A percentile compares a stretch with the other conserved stretches of the same genome.
These are phyloP conservation scores for Apomyelois bistriatella DNA, from an alignment of 2,888 invertebrate species.

Conservation along the genomic window DNA sequence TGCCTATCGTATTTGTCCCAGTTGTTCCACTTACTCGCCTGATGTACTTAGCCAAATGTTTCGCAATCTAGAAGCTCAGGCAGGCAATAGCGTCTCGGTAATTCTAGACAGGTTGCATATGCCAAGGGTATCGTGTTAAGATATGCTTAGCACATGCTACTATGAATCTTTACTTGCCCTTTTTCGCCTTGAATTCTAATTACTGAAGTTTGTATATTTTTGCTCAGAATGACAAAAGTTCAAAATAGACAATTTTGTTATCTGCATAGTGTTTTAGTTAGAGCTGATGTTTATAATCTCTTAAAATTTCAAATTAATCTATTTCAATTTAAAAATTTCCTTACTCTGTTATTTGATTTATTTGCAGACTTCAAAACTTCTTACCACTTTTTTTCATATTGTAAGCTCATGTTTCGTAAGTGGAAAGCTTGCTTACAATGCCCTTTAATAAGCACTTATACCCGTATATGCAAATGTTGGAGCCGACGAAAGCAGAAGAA, in stretches of 20 bases:
- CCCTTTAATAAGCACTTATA: constrained; percentile 16
- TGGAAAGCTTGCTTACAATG: constrained; percentile 15
- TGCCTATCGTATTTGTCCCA: background rate
- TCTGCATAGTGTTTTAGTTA: background rate
- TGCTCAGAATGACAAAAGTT: no score
- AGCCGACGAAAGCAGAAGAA: constrained; percentile 55
- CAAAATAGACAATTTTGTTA: no score
- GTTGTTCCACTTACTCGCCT: background rate
- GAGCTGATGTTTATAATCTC: background rate
- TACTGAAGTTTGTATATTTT: no score
- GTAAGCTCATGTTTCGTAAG: background rate
- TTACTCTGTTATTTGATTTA: no score
- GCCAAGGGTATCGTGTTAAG: constrained; percentile 9
- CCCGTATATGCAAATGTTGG: constrained; percentile 29
- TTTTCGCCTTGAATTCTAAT: background rate
- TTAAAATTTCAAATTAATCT: background rate
- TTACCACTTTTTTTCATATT: background rate
- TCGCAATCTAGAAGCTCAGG: background rate
- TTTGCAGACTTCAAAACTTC: no score
- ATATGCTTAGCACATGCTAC: constrained; percentile 4
- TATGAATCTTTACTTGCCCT: background rate
- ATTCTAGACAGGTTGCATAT: constrained; percentile 9
- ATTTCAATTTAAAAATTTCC: no score
- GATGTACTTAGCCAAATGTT: background rate
- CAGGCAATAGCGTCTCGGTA: constrained; percentile 1